Base-by-base conservation (phyloP, 2,113 vertebrate species). In the Oenanthe oenanthe region DNA sequence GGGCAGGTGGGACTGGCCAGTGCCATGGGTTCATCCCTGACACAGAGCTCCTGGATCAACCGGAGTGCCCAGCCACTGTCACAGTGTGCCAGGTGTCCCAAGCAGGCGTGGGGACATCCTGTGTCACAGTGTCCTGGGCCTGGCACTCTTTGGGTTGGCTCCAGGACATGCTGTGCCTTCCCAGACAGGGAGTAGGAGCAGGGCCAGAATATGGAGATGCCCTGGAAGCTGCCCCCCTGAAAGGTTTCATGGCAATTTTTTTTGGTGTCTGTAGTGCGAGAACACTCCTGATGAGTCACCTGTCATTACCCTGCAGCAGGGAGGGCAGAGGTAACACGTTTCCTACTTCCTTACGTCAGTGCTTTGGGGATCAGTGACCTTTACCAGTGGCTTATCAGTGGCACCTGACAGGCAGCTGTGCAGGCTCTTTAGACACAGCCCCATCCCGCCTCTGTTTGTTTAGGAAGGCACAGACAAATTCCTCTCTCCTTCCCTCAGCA, bases 51-150 rank as follows among this genome's bases (percentile, higher is more conserved):
- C 48, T 15, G 24, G 24, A 70, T 47, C 47, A 47, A 29, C 40
- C 1, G 0, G 28, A 63, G 42, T 1, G 0, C 50, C 31, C 2
- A 1, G 32, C 50, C 2, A 2, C 40, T 28, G 3, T 13, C 9
- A 0, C 12, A 25, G 12, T 8, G 8, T 29, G 57, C 67, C 40
- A 10, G 17, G 9, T 67, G 58, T 47, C 53, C 38, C 31, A 38
- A 17, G 7, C 26, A 28, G 73, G 56, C 57, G 1, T 10, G 6
- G 38, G 32, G 10, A n/a, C 63, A 11, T 19, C 68, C 14, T 5
- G 7, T 43, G 57, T 42, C 73, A 19, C 2, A 14, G 13, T 36
- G 4, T 51, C 47, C 45, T 32, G 61, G 63, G 47, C 36, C 82
- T 47, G 75, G 61, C 66, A 22, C 48, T 72, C 20, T 82, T 72